These are phyloP conservation scores for Centropus unirufus DNA, from an alignment of 2,113 vertebrate genomes.

Conservation along the genomic window DNA sequence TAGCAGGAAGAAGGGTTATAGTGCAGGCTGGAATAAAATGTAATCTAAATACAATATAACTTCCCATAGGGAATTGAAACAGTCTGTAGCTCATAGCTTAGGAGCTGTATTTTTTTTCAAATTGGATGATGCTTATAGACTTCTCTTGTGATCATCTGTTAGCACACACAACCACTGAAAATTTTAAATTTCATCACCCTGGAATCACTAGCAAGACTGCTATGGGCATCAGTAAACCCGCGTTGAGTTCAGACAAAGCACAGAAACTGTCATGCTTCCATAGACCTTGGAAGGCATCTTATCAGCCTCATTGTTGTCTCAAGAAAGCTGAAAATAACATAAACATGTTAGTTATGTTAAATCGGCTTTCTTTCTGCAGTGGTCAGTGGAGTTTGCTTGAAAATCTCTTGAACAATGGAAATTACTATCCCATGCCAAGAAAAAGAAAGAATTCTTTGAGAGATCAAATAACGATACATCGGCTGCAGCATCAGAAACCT, in stretches of 20 bases:
- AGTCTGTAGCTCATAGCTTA: neutral
- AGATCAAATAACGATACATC: neutral
- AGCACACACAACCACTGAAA: neutral
- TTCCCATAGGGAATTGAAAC: neutral
- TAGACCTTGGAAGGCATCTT: neutral
- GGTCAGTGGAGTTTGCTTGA: neutral
- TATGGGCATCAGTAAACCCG: neutral
- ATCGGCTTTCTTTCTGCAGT: neutral
- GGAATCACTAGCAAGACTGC: neutral
- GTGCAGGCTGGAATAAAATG: neutral
- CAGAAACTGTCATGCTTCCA: neutral
- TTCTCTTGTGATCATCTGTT: neutral
- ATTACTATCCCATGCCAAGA: neutral
- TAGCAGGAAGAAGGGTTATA: neutral
- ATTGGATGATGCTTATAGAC: neutral
- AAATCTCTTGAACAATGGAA: neutral
- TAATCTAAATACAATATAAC: neutral
- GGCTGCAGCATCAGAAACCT: neutral
- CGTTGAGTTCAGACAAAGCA: neutral
- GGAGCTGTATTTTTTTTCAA: neutral
- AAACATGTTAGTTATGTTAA: neutral
- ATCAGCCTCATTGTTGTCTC: neutral
- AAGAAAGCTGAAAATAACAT: neutral
- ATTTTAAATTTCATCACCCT: neutral
- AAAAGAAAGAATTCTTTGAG: neutral